Percentiles rank a stretch among this genome's conserved stretches.
Conservation (phyloP, 2,797 vertebrate genomes). For the Gymnoscopelus microlampas region DNA sequence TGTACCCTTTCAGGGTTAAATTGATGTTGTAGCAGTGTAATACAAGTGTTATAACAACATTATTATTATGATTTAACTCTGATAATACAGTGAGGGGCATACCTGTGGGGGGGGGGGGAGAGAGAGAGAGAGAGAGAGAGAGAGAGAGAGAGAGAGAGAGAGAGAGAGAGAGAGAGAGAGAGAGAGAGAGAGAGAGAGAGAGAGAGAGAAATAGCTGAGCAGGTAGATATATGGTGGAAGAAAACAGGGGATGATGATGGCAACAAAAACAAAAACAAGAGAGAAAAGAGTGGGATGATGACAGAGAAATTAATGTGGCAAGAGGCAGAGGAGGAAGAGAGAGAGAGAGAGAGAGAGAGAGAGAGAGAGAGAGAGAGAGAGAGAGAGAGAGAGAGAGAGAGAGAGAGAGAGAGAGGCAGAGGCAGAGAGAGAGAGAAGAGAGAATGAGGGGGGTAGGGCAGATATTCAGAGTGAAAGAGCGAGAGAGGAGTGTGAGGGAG, state of each 20-base stretch:
- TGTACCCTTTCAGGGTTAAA: too few relatives aligned
- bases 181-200: slow-evolving; percentile 11
- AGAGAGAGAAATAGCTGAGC: slow-evolving; percentile 2
- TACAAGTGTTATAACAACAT: too few relatives aligned
- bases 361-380: slow-evolving; percentile 2
- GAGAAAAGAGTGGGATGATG: slow-evolving; percentile 15
- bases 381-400: slow-evolving; percentile 22
- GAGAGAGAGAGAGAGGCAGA: slow-evolving; percentile 10
- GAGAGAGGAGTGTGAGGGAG: neutral
- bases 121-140: slow-evolving; percentile 19
- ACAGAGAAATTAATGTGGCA: slow-evolving; percentile 33
- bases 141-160: slow-evolving; percentile 20
- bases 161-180: slow-evolving; percentile 17
- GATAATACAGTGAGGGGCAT: too few relatives aligned
- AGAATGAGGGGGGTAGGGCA: slow-evolving; percentile 10
- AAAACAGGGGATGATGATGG: neutral
- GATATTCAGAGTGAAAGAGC: slow-evolving; percentile 50
- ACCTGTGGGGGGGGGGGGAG: neutral
- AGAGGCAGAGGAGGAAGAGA: slow-evolving; percentile 32
- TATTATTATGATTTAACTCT: too few relatives aligned
- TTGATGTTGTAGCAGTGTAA: too few relatives aligned
- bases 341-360: neutral
- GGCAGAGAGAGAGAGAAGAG: slow-evolving; percentile 6
- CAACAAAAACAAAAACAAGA: slow-evolving; percentile 4
- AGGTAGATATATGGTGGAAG: neutral